Base-by-base conservation (phyloP, 2,797 vertebrate genomes). In the Hozukius guyotensis region DNA sequence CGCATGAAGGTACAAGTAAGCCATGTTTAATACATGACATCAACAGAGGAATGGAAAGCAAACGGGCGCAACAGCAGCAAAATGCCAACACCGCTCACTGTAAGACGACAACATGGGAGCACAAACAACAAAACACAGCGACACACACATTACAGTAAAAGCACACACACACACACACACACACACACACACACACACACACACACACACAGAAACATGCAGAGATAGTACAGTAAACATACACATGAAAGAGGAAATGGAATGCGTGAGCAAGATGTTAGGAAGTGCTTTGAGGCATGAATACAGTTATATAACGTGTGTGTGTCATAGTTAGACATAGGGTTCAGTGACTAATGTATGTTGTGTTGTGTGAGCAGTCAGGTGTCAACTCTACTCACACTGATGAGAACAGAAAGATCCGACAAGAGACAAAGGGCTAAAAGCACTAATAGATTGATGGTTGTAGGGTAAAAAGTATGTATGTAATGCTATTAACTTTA, bases 321-420 rank as follows among this genome's bases (percentile, higher is more conserved):
- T 65, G 29, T 68, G 55, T 75, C 75, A 78, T 75, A 29, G 74
- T 67, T 60, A 83, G 76, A 88, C 78, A 62, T 62, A 67, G 72
- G 65, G 56, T 76, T 85, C 64, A 75, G 78, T 88, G 87, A 89
- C 77, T 81, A 85, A 85, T 87, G 76, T 69, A 66, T 72, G 78
- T 69, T 75, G 62, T 49, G 80, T 86, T 83, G 80, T 75, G 74
- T 38, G 86, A 86, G 78, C 73, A 72, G 78, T 87, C 87, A 89
- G 83, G 82, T 82, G 84, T 77, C 89, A 82, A 24, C 79, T 90
- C 79, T 8, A 20, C 83, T 89, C 73, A 77, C 38, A 32, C 56
- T 87, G 89, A 90, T 63, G 31, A 75, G 71, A 70, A 34, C 22
- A 64, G 65, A 68, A 56, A 68, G 65, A 78, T 78, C 31, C 42